Conservation (phyloP, 2,888 invertebrate species). For the Hypomecis atomaria region DNA sequence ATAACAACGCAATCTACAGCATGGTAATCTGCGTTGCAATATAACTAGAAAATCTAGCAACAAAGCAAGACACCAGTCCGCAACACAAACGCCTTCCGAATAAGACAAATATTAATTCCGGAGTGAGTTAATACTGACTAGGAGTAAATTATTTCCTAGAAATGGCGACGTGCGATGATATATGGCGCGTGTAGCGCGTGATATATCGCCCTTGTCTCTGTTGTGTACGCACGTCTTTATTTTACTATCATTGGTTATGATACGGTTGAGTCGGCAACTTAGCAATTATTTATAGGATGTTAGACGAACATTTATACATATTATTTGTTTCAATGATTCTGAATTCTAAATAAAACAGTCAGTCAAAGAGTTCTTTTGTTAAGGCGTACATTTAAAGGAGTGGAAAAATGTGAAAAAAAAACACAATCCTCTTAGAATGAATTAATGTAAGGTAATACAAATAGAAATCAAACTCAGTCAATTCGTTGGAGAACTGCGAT, state of each 20-base stretch:
- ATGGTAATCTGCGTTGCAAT: neutral
- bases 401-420: too few relatives aligned
- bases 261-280: conserved; percentile 3
- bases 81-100: conserved; percentile 23
- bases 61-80: neutral
- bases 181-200: conserved; percentile 22
- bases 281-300: conserved; percentile 19
- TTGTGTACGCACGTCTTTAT: conserved; percentile 17
- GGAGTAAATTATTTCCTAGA: conserved; percentile 37
- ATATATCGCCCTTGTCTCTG: conserved; percentile 20
- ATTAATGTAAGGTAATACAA: too few relatives aligned
- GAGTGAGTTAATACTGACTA: conserved; percentile 32
- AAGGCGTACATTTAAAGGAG: too few relatives aligned
- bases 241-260: conserved; percentile 21
- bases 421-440: too few relatives aligned
- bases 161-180: conserved; percentile 28
- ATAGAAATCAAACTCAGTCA: too few relatives aligned
- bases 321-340: too few relatives aligned
- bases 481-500: too few relatives aligned
- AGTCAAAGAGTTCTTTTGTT: too few relatives aligned
- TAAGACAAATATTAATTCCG: conserved; percentile 38
- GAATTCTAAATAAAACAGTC: too few relatives aligned
- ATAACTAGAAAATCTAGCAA: conserved; percentile 9
- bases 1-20: too few relatives aligned
- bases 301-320: neutral